A percentile compares a stretch with the other conserved stretches of the same genome.
Conservation (phyloP, 2,888 invertebrate species). For the Phoronis australis region DNA sequence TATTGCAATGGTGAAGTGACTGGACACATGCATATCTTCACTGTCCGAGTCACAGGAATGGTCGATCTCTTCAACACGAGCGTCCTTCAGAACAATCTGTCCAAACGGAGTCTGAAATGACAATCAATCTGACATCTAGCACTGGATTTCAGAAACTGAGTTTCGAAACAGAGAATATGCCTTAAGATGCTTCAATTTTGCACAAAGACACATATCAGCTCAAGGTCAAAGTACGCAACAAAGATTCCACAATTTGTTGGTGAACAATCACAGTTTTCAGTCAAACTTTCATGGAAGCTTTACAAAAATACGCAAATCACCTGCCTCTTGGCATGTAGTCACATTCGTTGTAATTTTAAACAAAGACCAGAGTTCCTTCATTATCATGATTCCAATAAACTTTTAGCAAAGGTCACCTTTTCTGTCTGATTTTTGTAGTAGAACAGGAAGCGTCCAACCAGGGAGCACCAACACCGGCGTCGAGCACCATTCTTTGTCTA, state of each 20-base stretch:
- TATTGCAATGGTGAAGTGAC: conserved; percentile 76
- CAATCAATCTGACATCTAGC: too few relatives aligned
- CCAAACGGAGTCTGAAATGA: conserved; percentile 92
- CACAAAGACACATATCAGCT: too few relatives aligned
- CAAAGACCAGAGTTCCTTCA: background rate
- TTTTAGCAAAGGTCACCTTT: conserved; percentile 62
- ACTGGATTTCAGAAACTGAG: too few relatives aligned
- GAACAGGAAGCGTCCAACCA: conserved; percentile 93
- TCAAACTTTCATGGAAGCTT: too few relatives aligned
- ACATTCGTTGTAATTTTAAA: background rate
- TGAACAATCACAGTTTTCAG: too few relatives aligned
- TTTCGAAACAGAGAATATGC: too few relatives aligned
- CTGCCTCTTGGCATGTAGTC: too few relatives aligned
- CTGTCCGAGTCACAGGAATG: conserved; percentile 56
- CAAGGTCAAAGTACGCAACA: too few relatives aligned
- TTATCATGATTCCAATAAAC: background rate
- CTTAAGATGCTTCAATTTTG: too few relatives aligned
- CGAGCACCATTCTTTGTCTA: conserved; percentile 87
- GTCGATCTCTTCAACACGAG: conserved; percentile 89
- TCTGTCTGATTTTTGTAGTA: conserved; percentile 92
- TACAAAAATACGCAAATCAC: too few relatives aligned
- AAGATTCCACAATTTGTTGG: too few relatives aligned
- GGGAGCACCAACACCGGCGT: conserved; percentile 92
- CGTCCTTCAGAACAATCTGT: conserved; percentile 92
- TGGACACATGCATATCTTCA: conserved; percentile 77